Base-by-base conservation (phyloP, 2,888 invertebrate species). In the Lithophane socia region DNA sequence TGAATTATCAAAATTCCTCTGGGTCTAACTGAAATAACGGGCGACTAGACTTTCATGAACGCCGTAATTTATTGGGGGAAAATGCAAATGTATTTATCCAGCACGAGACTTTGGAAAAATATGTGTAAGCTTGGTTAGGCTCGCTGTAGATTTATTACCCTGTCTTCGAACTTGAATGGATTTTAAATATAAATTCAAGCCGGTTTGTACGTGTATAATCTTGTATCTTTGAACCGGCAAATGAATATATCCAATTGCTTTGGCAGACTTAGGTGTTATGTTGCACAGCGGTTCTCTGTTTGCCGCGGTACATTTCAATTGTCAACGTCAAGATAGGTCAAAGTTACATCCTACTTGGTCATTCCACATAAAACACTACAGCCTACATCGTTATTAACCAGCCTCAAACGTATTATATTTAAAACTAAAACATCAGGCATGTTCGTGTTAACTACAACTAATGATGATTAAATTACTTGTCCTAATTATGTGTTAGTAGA, bases 1-100 rank as follows among this genome's bases (percentile, higher is more conserved):
- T 86, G 83, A 88, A 88, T 89, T 88, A 90, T 91, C 90, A 87
- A 92, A 92, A 91, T 91, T 90, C 89, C 87, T 89, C 89, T 88
- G 88, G 73, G 83, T 79, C 80, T 83, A 90, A 89, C 89, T 86
- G 86, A 88, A 88, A 89, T 88, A 85, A 84, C 80, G 56, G 70
- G 60, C 73, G 75, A 73, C 73, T 80, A 80, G 86, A 87, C 83
- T 90, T 89, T 82, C 85, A 85, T 80, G 76, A 75, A 73, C 71
- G 77, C 79, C 66, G 75, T 82, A 78, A 79, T 85, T 85, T 80
- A 85, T 82, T 75, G 73, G 44, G 54, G 69, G 67, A 82, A 85
- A 75, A 85, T 85, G 77, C 78, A 82, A 84, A 84, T 84, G 84
- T 84, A 80, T 81, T 81, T 81, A 80, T 85, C 77, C 82, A 70